Percentiles rank a stretch among this genome's conserved stretches.
phyloP scores from a whole-genome alignment of 2,113 vertebrate genomes.

The Onychostruthus taczanowskii region DNA sequence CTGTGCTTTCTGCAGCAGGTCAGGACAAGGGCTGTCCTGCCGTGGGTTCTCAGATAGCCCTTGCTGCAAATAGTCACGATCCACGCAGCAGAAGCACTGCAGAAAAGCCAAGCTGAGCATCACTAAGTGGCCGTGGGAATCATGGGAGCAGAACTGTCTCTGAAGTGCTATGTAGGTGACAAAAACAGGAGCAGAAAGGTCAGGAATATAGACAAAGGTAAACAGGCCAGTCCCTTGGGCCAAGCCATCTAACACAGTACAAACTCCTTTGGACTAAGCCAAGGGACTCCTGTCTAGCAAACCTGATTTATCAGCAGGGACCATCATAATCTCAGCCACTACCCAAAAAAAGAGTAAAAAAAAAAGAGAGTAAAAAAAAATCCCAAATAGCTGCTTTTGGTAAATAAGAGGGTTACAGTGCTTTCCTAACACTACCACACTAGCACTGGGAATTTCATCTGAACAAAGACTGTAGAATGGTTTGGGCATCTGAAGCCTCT shows the following conservation, averaged over 20 bases:
- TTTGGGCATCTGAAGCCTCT: neutral
- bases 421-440: neutral
- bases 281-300: neutral
- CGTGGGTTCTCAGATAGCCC: fast-evolving
- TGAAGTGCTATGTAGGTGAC: neutral
- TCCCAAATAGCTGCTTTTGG: neutral
- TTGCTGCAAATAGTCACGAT: neutral
- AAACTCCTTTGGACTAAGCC: neutral
- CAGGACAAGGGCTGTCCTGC: neutral
- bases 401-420: neutral
- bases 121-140: neutral
- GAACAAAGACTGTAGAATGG: neutral
- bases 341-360: neutral
- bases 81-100: neutral
- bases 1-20: neutral
- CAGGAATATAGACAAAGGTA: neutral
- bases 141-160: neutral
- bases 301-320: neutral
- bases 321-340: neutral
- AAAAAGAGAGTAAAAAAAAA: neutral
- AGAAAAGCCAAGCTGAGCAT: neutral
- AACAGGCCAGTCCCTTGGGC: neutral
- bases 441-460: neutral
- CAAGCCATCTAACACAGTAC: neutral
- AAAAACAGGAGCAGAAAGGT: neutral